phyloP scores from a whole-genome alignment of 2,797 vertebrate genomes.

The Pampus argenteus region DNA sequence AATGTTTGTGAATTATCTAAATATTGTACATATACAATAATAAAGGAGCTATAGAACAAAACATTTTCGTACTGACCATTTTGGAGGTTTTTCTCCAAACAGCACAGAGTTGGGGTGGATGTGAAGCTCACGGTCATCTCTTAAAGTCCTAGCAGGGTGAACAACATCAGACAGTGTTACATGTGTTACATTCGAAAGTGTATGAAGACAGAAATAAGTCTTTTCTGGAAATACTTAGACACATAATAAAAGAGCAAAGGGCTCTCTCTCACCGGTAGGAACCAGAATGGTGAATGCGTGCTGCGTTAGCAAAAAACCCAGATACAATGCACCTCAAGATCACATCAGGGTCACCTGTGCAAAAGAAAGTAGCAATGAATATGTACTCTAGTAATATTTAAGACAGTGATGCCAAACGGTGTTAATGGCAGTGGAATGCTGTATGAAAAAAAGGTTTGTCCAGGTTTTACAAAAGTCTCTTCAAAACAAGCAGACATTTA shows the following conservation, averaged over 20 bases:
- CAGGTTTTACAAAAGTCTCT: background rate
- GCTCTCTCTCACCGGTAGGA: slow-evolving; percentile 89
- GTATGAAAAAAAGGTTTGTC: no score
- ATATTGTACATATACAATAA: background rate
- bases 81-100: slow-evolving; percentile 95
- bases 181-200: background rate
- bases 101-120: slow-evolving; percentile 98
- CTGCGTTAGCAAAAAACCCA: slow-evolving; percentile 97
- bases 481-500: background rate
- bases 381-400: background rate
- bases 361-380: slow-evolving; percentile 19
- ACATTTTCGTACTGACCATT: slow-evolving; percentile 85
- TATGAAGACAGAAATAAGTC: background rate
- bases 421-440: background rate
- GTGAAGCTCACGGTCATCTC: slow-evolving; percentile 95
- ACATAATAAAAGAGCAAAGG: background rate
- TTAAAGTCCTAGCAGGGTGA: slow-evolving; percentile 88
- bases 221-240: background rate
- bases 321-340: slow-evolving; percentile 95
- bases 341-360: slow-evolving; percentile 94
- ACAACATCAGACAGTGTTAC: background rate
- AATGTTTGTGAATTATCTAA: background rate
- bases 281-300: slow-evolving; percentile 95
- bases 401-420: background rate
- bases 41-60: background rate